These are phyloP conservation scores for Zaprionus inermis DNA, from an alignment of 1,140 invertebrate species.

Conservation along the genomic window DNA sequence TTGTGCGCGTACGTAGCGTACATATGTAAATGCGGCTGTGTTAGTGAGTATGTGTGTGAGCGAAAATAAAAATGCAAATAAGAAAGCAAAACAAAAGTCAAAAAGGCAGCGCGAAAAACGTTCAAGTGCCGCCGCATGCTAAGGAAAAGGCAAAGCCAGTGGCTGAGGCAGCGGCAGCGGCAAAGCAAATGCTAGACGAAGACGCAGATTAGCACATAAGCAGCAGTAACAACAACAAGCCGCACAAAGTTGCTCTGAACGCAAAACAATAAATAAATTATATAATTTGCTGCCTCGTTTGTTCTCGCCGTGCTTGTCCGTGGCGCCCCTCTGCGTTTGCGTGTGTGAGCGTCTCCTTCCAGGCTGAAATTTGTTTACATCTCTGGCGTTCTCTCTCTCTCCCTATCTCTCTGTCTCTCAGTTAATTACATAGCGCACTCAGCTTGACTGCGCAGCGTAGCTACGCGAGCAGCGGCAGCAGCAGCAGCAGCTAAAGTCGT, in stretches of 20 bases:
- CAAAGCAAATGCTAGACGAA: slow-evolving; percentile 62
- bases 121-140: slow-evolving; percentile 37
- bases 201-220: slow-evolving; percentile 56
- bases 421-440: slow-evolving; percentile 38
- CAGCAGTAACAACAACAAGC: slow-evolving; percentile 30
- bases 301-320: slow-evolving; percentile 15
- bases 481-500: slow-evolving; percentile 26
- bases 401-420: slow-evolving; percentile 7
- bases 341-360: neutral
- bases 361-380: slow-evolving; percentile 42
- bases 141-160: slow-evolving; percentile 49
- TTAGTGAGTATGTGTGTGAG: neutral
- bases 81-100: slow-evolving; percentile 31
- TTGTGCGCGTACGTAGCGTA: slow-evolving; percentile 35
- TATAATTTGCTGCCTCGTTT: slow-evolving; percentile 67
- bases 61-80: slow-evolving; percentile 20
- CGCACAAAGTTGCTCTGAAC: slow-evolving; percentile 26
- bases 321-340: slow-evolving; percentile 7
- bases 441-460: neutral
- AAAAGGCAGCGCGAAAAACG: slow-evolving; percentile 43
- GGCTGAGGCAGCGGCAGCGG: slow-evolving; percentile 18
- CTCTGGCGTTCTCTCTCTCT: neutral
- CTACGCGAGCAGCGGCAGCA: slow-evolving; percentile 9
- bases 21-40: slow-evolving; percentile 66
- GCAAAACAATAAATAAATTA: slow-evolving; percentile 75